These are phyloP conservation scores for Eurois occulta DNA, from an alignment of 2,888 invertebrate genomes.

Conservation along the genomic window DNA sequence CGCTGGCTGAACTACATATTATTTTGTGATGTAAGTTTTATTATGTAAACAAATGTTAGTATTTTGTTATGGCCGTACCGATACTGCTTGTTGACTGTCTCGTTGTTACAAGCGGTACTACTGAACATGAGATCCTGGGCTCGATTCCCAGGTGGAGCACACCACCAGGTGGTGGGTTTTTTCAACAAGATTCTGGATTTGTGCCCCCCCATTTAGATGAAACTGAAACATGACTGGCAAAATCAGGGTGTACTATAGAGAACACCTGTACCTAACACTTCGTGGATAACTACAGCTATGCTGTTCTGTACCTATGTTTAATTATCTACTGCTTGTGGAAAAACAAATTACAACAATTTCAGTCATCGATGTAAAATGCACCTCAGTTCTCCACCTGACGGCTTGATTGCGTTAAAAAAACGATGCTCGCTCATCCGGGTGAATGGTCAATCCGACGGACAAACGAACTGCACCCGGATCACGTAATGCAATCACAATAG, in stretches of 20 bases:
- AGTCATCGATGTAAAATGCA: neutral
- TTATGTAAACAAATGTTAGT: neutral
- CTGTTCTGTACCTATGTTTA: neutral
- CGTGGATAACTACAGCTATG: too few relatives aligned
- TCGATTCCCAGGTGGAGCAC: too few relatives aligned
- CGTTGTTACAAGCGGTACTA: too few relatives aligned
- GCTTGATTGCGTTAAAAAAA: slow-evolving; percentile 24
- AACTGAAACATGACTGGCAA: neutral
- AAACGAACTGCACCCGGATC: slow-evolving; percentile 21
- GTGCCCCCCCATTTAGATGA: too few relatives aligned
- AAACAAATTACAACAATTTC: slow-evolving; percentile 1
- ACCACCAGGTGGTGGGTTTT: too few relatives aligned
- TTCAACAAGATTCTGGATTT: too few relatives aligned
- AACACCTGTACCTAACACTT: too few relatives aligned
- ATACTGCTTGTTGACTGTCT: too few relatives aligned
- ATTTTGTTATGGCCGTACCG: neutral
- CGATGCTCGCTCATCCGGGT: neutral
- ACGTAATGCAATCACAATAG: slow-evolving; percentile 43
- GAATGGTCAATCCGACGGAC: slow-evolving; percentile 19
- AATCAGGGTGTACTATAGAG: neutral
- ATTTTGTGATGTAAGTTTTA: neutral
- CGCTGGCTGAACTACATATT: neutral
- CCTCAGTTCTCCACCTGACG: neutral
- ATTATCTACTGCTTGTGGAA: neutral
- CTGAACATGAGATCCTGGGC: too few relatives aligned